Evolutionary conservation across 1,140 invertebrate species (phyloP).

Genomic region (Laupala kohalensis): DNA sequence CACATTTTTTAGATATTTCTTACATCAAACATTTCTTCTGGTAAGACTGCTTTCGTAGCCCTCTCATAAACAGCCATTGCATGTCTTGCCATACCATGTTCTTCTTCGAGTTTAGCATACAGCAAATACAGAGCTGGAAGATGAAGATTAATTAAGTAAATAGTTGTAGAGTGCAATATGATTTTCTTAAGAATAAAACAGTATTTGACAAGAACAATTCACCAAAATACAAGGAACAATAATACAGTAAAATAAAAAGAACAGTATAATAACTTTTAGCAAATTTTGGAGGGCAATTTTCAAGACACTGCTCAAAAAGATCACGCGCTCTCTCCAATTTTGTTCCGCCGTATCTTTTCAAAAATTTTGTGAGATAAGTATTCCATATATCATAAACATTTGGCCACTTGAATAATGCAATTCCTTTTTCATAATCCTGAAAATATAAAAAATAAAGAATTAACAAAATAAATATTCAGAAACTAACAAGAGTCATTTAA

Average conservation of each 20-base stretch:
- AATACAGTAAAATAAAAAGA: background rate
- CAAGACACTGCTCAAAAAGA: conserved; percentile 97
- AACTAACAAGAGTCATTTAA: background rate
- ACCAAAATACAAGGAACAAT: background rate
- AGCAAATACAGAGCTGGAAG: conserved; percentile 72
- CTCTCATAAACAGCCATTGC: conserved; percentile 97
- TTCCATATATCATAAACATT: conserved; percentile 99
- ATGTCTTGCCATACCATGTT: conserved; percentile 91
- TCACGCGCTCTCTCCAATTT: conserved; percentile 95
- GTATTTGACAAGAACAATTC: too few relatives aligned
- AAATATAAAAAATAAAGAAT: background rate
- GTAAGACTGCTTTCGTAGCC: conserved; percentile 78
- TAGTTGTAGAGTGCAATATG: too few relatives aligned
- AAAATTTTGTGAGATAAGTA: conserved; percentile 94
- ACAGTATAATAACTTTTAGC: conserved; percentile 55
- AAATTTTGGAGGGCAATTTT: conserved; percentile 87
- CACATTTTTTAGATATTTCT: background rate
- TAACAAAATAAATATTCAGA: background rate
- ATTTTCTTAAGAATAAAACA: too few relatives aligned
- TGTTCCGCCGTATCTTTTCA: conserved; percentile 85
- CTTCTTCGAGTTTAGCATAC: conserved; percentile 97
- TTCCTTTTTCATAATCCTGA: conserved; percentile 93
- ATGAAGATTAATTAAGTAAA: conserved; percentile 16
- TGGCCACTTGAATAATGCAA: conserved; percentile 97
- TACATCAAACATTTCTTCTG: conserved; percentile 85